These are phyloP conservation scores for Azorinus chamasolen DNA, from an alignment of 2,888 invertebrate species.

Conservation along the genomic window DNA sequence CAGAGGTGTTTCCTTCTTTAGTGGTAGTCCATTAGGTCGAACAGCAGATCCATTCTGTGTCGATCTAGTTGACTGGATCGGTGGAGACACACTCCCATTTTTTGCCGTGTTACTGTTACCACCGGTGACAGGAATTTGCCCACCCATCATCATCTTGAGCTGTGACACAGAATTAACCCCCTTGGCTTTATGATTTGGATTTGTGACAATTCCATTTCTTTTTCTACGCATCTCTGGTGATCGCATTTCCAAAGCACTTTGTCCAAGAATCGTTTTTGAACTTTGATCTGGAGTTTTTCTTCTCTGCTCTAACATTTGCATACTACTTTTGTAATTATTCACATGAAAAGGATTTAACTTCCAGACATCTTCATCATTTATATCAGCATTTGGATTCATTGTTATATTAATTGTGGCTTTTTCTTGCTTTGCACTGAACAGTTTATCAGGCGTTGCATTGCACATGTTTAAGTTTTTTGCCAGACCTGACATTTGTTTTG, in stretches of 20 bases:
- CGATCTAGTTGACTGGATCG: not conserved
- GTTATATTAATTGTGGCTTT: constrained; percentile 81
- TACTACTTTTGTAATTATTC: constrained; percentile 66
- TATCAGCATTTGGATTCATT: constrained; percentile 82
- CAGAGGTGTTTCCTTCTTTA: constrained; percentile 94
- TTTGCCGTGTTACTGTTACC: not conserved
- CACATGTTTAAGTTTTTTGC: constrained; percentile 43
- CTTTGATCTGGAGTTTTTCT: constrained; percentile 69
- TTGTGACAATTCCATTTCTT: constrained; percentile 86
- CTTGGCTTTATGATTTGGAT: constrained; percentile 84
- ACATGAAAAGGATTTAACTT: constrained; percentile 79
- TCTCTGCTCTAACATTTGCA: constrained; percentile 67
- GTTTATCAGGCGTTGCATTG: constrained; percentile 70
- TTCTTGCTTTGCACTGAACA: constrained; percentile 71
- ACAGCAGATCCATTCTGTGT: constrained; percentile 39
- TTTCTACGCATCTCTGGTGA: constrained; percentile 85
- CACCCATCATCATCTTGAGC: constrained; percentile 50
- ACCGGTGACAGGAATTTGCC: constrained; percentile 22
- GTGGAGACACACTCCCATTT: constrained; percentile 45
- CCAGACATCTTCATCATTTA: constrained; percentile 83
- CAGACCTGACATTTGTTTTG: not conserved
- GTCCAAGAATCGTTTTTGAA: constrained; percentile 75
- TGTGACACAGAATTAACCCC: constrained; percentile 67
- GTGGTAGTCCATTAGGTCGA: constrained; percentile 91
- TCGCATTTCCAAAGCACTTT: constrained; percentile 76